phyloP scores from a whole-genome alignment of 2,888 invertebrate genomes.

The Rhogogaster chlorosoma region DNA sequence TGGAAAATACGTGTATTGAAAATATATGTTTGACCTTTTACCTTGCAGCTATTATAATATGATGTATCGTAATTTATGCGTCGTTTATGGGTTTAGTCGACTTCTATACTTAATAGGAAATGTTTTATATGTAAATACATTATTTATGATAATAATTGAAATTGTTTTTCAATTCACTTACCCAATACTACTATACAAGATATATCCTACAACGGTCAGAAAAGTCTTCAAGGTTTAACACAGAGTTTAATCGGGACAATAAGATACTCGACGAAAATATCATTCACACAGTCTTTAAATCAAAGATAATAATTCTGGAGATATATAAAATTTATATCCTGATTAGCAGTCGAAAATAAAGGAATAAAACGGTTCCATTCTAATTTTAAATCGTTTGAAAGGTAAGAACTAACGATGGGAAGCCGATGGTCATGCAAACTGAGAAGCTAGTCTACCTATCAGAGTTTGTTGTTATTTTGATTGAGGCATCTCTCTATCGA shows the following conservation, averaged over 20 bases:
- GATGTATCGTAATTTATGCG: neutral
- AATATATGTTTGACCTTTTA: slow-evolving; percentile 15
- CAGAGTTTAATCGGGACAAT: too few species aligned
- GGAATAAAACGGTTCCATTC: too few species aligned
- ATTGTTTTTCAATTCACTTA: neutral
- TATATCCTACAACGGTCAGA: neutral
- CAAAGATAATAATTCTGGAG: too few species aligned
- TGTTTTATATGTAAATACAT: slow-evolving; percentile 44
- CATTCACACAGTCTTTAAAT: too few species aligned
- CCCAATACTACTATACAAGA: neutral
- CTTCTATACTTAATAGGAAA: slow-evolving; percentile 54
- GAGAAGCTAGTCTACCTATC: neutral
- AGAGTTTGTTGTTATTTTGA: neutral
- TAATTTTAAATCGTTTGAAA: neutral
- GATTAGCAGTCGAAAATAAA: too few species aligned
- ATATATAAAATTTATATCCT: too few species aligned
- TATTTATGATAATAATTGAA: slow-evolving; percentile 32
- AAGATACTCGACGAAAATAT: too few species aligned
- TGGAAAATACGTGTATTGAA: neutral
- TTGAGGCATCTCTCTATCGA: neutral
- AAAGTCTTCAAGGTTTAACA: neutral
- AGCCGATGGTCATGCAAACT: neutral
- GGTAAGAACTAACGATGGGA: neutral
- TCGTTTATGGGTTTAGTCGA: neutral
- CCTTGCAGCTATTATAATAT: neutral